Conservation (phyloP, 2,113 vertebrate species). For the Gobio gobio region DNA sequence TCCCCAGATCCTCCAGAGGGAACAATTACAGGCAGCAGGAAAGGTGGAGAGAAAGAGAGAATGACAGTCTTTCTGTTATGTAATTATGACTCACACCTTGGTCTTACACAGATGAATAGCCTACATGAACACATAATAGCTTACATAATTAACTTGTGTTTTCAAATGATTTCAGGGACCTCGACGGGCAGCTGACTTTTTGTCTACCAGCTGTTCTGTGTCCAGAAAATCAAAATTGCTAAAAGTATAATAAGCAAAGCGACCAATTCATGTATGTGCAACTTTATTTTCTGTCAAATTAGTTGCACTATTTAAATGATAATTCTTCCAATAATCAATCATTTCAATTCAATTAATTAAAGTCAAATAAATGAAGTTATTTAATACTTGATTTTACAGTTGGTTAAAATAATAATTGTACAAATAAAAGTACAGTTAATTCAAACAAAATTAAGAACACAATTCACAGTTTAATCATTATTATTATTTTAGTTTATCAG, state of each 20-base stretch:
- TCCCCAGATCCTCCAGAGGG: constrained; percentile 83
- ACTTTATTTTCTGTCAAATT: background rate
- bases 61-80: background rate
- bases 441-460: background rate
- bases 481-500: background rate
- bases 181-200: background rate
- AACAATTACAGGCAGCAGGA: background rate
- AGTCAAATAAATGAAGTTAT: background rate
- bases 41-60: constrained; percentile 16
- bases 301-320: background rate
- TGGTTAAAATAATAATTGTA: background rate
- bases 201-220: background rate
- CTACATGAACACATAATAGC: background rate
- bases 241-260: background rate
- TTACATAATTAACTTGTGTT: background rate
- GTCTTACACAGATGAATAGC: background rate
- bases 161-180: background rate
- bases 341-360: background rate
- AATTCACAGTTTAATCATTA: background rate
- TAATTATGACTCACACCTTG: background rate
- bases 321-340: background rate
- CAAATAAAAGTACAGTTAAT: background rate
- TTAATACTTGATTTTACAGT: background rate
- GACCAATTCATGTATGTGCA: background rate
- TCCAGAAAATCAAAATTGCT: background rate